Evolutionary conservation across 2,113 vertebrate species (phyloP), one percentile per base, ranked within the genome.

Genomic region (Gasterosteus nipponicus): DNA sequence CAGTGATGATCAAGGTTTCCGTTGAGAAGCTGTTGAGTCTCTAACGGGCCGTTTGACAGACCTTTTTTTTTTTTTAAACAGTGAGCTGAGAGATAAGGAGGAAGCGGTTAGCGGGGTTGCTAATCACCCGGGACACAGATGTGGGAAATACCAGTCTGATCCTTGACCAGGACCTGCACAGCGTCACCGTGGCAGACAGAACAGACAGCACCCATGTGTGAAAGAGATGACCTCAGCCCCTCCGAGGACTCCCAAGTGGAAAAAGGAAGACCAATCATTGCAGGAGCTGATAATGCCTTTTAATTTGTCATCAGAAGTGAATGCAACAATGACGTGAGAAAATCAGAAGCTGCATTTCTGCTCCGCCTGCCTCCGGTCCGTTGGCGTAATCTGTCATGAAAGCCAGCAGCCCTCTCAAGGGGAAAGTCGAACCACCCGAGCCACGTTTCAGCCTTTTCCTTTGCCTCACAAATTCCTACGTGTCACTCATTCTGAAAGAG

Each of bases 401-500:
- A 61, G 75, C 70, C 80, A 87, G 68, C 18, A 58, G 66, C 42
- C 67, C 70, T 41, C 78, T 77, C 60, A 31, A 63, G 39, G 22
- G 65, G 84, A 84, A 90, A 91, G 81, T 56, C 41, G 84, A 91
- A 86, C 85, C 83, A 62, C 75, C 82, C 67, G 16, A 83, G 86
- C 86, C 84, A 89, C 86, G 70, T 91, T 86, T 88, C 82, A 77
- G 73, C 68, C 14, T 89, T 85, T 86, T 85, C 83, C 87, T 78
- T 86, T 73, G 73, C 80, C 86, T 74, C 65, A 91, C 81, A 87
- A 87, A 93, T 92, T 93, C 85, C 92, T 86, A 89, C 84, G 47
- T 91, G 91, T 88, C 85, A 84, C 69, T 73, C 73, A 71, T 60
- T 84, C 75, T 94, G 90, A 95, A 95, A 92, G 93, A 70, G 56